A percentile compares a stretch with the other conserved stretches of the same genome.
phyloP scores from a whole-genome alignment of 2,888 invertebrate species.

The Mesoligia furuncula region DNA sequence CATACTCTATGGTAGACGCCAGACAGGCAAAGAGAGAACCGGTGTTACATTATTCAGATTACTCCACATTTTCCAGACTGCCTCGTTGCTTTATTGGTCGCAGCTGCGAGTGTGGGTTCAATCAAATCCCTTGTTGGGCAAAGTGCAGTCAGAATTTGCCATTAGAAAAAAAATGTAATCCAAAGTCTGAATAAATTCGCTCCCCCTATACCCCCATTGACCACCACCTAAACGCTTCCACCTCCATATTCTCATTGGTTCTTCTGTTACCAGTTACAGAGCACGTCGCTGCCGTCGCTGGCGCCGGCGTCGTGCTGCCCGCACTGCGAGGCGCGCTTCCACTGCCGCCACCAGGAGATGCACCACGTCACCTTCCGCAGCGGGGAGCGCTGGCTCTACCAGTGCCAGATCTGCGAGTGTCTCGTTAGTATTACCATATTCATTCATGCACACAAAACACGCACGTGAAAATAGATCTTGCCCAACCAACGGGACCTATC shows the following conservation, averaged over 20 bases:
- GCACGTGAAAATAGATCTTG: background rate
- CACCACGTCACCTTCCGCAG: conserved; percentile 94
- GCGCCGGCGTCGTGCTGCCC: conserved; percentile 93
- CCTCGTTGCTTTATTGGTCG: background rate
- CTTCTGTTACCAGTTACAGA: conserved; percentile 84
- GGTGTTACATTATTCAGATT: background rate
- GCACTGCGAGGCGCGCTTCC: conserved; percentile 93
- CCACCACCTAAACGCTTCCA: background rate
- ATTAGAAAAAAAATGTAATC: background rate
- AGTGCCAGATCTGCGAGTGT: conserved; percentile 98
- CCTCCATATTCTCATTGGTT: background rate
- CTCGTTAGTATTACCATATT: conserved; percentile 90
- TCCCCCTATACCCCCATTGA: background rate
- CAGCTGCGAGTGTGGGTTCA: background rate
- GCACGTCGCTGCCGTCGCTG: conserved; percentile 83
- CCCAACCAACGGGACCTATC: background rate
- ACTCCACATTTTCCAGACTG: background rate
- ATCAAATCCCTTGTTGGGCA: background rate
- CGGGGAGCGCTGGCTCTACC: conserved; percentile 97
- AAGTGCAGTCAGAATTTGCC: background rate
- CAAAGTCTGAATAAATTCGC: background rate
- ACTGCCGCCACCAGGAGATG: conserved; percentile 95
- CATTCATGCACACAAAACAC: background rate
- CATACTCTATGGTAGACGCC: too few species aligned
- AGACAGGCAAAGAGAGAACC: too few species aligned